Percentiles rank a stretch among this genome's conserved stretches.
Conservation (phyloP, 2,113 vertebrate genomes). For the Dasypus novemcinctus region DNA sequence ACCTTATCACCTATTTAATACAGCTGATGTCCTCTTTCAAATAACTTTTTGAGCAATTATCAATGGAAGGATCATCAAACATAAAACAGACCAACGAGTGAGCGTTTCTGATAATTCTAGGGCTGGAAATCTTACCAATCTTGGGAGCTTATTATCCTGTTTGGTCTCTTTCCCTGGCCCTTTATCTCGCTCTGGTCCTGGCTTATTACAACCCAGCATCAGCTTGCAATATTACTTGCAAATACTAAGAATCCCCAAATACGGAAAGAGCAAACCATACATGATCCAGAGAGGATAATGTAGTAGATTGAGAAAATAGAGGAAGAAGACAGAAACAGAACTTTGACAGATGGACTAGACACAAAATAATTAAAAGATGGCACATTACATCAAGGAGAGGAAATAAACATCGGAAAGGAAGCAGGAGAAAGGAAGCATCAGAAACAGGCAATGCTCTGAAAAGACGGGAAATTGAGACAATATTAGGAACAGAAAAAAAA, state of each 20-base stretch:
- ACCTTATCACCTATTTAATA: background rate
- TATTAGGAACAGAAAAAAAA: background rate
- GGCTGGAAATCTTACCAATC: background rate
- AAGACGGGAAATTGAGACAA: background rate
- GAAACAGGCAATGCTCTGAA: background rate
- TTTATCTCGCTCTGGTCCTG: background rate
- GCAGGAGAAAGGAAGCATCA: slow-evolving; percentile 15
- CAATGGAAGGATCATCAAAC: background rate
- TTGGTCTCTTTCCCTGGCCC: background rate
- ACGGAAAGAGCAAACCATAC: background rate
- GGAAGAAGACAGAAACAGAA: slow-evolving; percentile 19
- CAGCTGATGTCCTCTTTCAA: background rate
- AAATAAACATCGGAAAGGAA: slow-evolving; percentile 11
- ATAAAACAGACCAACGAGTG: background rate
- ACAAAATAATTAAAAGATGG: background rate
- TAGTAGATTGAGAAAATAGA: background rate
- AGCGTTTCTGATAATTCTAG: background rate
- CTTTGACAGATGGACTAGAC: background rate
- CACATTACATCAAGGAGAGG: slow-evolving; percentile 10
- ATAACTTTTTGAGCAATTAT: background rate
- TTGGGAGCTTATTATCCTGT: background rate
- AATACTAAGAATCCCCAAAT: background rate
- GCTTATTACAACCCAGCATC: background rate
- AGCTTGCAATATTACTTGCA: slow-evolving; percentile 19
- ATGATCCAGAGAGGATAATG: slow-evolving; percentile 34